These are phyloP conservation scores for Hyles euphorbiae DNA, from an alignment of 1,140 invertebrate species.

Conservation along the genomic window DNA sequence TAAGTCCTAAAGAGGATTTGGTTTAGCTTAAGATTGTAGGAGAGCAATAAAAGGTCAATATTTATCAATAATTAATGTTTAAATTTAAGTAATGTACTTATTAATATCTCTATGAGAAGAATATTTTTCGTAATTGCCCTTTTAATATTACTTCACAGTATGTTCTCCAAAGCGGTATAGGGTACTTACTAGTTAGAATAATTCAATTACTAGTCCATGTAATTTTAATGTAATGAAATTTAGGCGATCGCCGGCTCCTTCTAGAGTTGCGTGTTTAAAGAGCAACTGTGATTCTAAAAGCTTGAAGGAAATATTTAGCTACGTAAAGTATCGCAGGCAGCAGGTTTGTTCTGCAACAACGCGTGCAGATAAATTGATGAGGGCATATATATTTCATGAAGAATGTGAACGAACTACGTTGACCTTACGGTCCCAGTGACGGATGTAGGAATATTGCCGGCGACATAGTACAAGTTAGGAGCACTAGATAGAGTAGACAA, in stretches of 20 bases:
- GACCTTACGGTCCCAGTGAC: too few species aligned
- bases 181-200: slow-evolving; percentile 74
- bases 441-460: slow-evolving; percentile 19
- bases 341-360: too few species aligned
- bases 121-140: slow-evolving; percentile 51
- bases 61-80: slow-evolving; percentile 37
- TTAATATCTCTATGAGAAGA: slow-evolving; percentile 41
- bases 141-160: slow-evolving; percentile 40
- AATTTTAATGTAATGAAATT: slow-evolving; percentile 67
- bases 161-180: slow-evolving; percentile 73
- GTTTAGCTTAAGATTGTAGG: slow-evolving; percentile 63
- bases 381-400: too few species aligned
- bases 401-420: too few species aligned
- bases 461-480: slow-evolving; percentile 65
- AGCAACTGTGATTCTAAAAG: too few species aligned
- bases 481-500: slow-evolving; percentile 53
- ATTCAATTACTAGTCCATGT: slow-evolving; percentile 74
- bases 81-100: slow-evolving; percentile 52
- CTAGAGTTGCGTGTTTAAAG: not conserved
- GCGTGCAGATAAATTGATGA: too few species aligned
- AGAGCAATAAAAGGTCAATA: slow-evolving; percentile 61
- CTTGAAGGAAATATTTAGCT: too few species aligned
- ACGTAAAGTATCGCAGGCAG: too few species aligned
- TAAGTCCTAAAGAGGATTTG: slow-evolving; percentile 55
- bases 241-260: slow-evolving; percentile 49